Base-by-base conservation (phyloP, 2,888 invertebrate genomes). In the Latrodectus hesperus region DNA sequence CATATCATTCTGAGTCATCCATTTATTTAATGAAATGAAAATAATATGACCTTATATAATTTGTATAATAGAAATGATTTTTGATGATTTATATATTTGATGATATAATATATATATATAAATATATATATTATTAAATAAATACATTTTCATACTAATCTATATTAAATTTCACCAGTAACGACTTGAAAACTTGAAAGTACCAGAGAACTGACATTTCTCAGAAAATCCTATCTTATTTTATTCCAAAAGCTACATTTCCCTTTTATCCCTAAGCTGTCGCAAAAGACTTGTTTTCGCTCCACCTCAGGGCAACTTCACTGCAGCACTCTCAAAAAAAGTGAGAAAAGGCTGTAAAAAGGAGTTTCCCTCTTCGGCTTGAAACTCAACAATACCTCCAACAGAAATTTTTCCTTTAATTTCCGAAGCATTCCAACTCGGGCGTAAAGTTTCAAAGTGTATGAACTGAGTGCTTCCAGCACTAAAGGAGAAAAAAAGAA, bases 371-470 rank as follows among this genome's bases (percentile, higher is more conserved):
- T 60, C n/a, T 60, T 60, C 60, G n/a, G n/a, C 52, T 68, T 65
- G 73, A 78, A 22, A 78, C 16, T 52, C 74, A 22, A 53, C 72
- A 51, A 51, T 26, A 14, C 65, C 72, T 22, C 3, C 64, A 73
- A 52, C 64, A 73, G 67, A 78, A 78, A 85, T 68, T 53, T 82
- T 68, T 70, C 68, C 82, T 65, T 79, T 85, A 74, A 85, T 74
- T 85, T 85, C 79, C 85, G 79, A 55, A 79, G 70, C 80, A 64
- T 79, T 64, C 68, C 79, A 64, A 79, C 71, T 73, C 49, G 74
- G 75, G 85, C 74, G 79, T 85, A 79, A 80, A 79, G 79, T 85
- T 85, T 80, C 85, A 79, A 85, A 85, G 78, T 16, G 74, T 38
- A 65, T 52, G n/a, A 49, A n/a, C n/a, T 16, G 76, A 67, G 55